phyloP scores from a whole-genome alignment of 2,113 vertebrate genomes.

The Serilophus lunatus region DNA sequence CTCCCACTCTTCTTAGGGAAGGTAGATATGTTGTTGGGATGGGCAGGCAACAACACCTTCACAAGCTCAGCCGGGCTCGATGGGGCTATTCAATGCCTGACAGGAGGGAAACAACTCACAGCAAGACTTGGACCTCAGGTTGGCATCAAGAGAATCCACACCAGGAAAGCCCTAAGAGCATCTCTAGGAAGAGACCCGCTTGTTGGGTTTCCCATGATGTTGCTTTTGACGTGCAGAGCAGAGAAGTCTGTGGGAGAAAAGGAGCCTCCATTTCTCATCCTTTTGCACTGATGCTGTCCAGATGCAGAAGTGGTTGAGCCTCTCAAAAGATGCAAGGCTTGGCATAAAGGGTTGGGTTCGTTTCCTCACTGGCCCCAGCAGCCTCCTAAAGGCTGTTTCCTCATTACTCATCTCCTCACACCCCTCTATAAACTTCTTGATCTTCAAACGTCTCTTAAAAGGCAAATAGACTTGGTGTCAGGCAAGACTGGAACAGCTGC shows the following conservation, averaged over 20 bases:
- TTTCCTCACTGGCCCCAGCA: background rate
- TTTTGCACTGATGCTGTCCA: background rate
- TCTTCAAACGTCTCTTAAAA: background rate
- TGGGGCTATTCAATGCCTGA: background rate
- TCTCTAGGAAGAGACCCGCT: background rate
- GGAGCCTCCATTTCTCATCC: background rate
- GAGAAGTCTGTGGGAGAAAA: background rate
- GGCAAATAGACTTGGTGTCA: background rate
- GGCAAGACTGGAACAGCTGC: background rate
- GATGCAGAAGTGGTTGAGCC: background rate
- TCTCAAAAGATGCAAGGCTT: background rate
- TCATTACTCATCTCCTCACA: background rate
- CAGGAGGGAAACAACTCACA: background rate
- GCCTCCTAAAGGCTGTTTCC: background rate
- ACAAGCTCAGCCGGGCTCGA: fast-evolving
- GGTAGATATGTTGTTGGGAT: background rate
- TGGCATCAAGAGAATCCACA: background rate
- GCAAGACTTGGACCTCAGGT: background rate
- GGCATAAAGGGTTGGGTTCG: background rate
- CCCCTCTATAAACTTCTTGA: background rate
- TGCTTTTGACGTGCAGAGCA: background rate
- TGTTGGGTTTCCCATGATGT: fast-evolving
- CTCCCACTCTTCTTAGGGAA: fast-evolving
- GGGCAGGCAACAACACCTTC: background rate
- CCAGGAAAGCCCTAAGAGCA: background rate